Evolutionary conservation across 1,140 invertebrate species (phyloP), one percentile per base, ranked within the genome.

Genomic region (Harpegnathos saltator): DNA sequence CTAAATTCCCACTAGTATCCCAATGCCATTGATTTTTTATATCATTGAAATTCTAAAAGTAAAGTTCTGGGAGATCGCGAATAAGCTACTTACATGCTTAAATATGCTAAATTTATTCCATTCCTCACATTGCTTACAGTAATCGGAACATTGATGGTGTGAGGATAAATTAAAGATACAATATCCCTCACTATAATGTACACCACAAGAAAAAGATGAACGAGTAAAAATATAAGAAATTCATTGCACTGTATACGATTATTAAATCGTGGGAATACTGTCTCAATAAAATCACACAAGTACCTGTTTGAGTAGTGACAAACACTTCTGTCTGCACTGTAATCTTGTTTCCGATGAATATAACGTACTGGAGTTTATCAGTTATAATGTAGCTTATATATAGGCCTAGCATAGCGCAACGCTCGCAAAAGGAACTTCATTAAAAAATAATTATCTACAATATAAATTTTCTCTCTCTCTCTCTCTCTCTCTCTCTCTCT

Each of bases 371-470:
- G 14, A 75, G 33, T 12, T 81, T 50, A 54, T 77, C 22, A 38
- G n/a, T 19, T 83, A 72, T 33, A 7, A 22, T 63, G 4, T 33
- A 68, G 17, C 15, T 82, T 63, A 68, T 11, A 15, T 11, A 22
- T 75, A 86, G 65, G 63, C 69, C 50, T 75, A 71, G 17, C 17
- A 58, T 62, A n/a, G n/a, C 33, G 38, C 69, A 69, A 74, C 17
- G 15, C 0, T 29, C 15, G 69, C 59, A 24, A 29, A 77, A 86
- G 71, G 65, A 87, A 87, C 84, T 71, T 86, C 1, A 61, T 54
- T 72, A 22, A 50, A 68, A 56, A 17, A 72, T 50, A 19, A 38
- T 80, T 29, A 58, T 71, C 26, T 78, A 48, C n/a, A 59, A 54
- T 17, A 11, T 12, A 5, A 58, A 48, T n/a, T n/a, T n/a, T n/a